Percentiles rank a stretch among this genome's conserved stretches.
Evolutionary conservation across 2,888 invertebrate genomes (phyloP).

Genomic region (Limulus polyphemus): DNA sequence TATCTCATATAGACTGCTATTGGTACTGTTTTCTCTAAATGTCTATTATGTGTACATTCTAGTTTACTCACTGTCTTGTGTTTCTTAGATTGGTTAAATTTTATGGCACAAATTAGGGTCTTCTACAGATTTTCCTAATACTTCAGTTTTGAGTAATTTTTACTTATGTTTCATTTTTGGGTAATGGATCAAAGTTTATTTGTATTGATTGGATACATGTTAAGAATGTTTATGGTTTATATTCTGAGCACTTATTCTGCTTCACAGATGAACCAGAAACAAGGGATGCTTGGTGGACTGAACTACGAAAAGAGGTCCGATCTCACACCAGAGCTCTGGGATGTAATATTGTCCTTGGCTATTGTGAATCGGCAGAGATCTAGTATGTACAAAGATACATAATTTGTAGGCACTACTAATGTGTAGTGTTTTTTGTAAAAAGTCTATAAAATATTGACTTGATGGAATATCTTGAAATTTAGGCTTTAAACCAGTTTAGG

Average conservation of each 20-base stretch:
- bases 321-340: slow-evolving; percentile 83
- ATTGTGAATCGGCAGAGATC: slow-evolving; percentile 81
- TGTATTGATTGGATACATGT: not conserved
- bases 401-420: not conserved
- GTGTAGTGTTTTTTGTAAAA: slow-evolving; percentile 5
- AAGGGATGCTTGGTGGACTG: slow-evolving; percentile 93
- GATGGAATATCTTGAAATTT: no score
- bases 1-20: no score
- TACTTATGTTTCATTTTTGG: no score
- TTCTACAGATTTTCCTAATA: not conserved
- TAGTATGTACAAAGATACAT: slow-evolving; percentile 49
- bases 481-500: no score
- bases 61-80: no score
- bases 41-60: no score
- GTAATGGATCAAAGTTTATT: not conserved
- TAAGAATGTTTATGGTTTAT: no score
- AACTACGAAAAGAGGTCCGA: slow-evolving; percentile 83
- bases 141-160: not conserved
- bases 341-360: slow-evolving; percentile 88
- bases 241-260: not conserved
- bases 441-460: not conserved
- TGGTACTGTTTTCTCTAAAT: no score
- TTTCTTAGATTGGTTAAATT: no score
- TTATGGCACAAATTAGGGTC: no score
- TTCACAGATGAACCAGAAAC: slow-evolving; percentile 70